phyloP scores from a whole-genome alignment of 1,140 invertebrate genomes.

The Lamellibrachia luymesi region DNA sequence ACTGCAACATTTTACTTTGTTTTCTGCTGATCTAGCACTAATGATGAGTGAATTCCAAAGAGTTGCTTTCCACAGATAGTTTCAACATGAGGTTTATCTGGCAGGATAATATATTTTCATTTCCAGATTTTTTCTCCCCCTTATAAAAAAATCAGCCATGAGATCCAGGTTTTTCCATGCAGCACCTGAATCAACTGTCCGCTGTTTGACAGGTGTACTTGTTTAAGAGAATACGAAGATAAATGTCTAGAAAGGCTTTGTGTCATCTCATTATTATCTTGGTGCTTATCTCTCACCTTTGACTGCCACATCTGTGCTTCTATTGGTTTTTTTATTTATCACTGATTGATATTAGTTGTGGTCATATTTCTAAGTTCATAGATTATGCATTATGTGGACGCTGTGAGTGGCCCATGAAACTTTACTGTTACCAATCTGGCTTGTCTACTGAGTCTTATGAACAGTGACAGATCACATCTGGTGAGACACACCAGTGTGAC shows the following conservation, averaged over 20 bases:
- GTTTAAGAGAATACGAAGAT: neutral
- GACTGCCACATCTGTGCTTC: too few species aligned
- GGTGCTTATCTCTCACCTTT: too few species aligned
- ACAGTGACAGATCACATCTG: neutral
- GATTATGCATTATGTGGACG: neutral
- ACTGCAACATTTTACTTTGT: too few species aligned
- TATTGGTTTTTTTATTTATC: neutral
- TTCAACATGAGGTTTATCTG: too few species aligned
- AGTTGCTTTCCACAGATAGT: too few species aligned
- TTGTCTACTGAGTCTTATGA: neutral
- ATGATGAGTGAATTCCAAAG: too few species aligned
- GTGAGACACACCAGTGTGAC: neutral
- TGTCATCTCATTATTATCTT: too few species aligned
- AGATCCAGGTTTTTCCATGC: neutral
- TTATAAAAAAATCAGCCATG: neutral
- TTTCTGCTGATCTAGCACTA: too few species aligned
- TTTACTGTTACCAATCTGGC: neutral
- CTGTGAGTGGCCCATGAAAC: neutral
- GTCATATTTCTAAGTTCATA: neutral
- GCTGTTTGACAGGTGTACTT: neutral
- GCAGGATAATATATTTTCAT: too few species aligned
- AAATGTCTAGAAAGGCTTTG: neutral
- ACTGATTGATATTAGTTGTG: neutral
- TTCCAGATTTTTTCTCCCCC: too few species aligned
- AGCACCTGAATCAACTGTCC: neutral